These are phyloP conservation scores for Zaprionus lachaisei DNA, from an alignment of 1,140 invertebrate genomes.

Conservation along the genomic window DNA sequence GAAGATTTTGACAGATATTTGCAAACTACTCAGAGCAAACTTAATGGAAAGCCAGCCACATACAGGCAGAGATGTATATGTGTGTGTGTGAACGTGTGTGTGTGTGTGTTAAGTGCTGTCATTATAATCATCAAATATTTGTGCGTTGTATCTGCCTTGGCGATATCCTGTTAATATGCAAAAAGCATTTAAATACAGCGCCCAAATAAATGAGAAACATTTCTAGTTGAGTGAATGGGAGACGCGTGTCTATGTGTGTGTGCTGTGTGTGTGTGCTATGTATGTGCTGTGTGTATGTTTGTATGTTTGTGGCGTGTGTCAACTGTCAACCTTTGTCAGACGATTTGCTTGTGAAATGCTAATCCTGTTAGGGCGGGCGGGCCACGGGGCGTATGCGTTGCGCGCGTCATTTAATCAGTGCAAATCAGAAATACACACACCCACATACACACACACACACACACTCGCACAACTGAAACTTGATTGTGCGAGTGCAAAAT, in stretches of 20 bases:
- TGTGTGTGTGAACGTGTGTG: neutral
- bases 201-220: conserved; percentile 47
- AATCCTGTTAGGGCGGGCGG: conserved; percentile 68
- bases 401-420: conserved; percentile 72
- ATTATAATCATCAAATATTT: conserved; percentile 59
- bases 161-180: conserved; percentile 37
- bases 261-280: conserved; percentile 35
- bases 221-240: conserved; percentile 14
- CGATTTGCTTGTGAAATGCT: conserved; percentile 79
- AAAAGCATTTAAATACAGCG: conserved; percentile 61
- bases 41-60: neutral
- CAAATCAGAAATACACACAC: conserved; percentile 66
- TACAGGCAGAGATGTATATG: neutral
- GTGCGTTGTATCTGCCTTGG: conserved; percentile 56
- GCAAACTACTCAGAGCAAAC: neutral
- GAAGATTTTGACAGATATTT: conserved; percentile 6
- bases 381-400: conserved; percentile 16
- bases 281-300: neutral
- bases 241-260: conserved; percentile 10
- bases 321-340: conserved; percentile 81
- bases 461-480: conserved; percentile 55
- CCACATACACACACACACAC: conserved; percentile 22
- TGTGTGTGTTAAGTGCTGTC: conserved; percentile 39
- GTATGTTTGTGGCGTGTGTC: conserved; percentile 44
- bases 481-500: conserved; percentile 73